Conservation (phyloP, 2,797 vertebrate species). For the Eurystomus glaucurus region DNA sequence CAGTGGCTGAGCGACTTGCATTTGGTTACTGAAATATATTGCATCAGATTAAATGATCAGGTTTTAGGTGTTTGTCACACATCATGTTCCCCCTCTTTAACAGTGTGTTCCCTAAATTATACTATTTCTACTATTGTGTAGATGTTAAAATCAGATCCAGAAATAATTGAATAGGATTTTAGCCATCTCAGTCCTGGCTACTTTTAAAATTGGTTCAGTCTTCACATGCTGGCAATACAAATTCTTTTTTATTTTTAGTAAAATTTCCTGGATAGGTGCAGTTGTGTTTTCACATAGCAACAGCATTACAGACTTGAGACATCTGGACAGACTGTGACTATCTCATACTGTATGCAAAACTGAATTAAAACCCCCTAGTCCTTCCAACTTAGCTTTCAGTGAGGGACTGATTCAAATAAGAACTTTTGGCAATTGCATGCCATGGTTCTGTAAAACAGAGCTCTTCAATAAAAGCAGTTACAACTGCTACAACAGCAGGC, state of each 20-base stretch:
- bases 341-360: too few relatives aligned
- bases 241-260: fast-evolving
- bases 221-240: not conserved
- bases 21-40: not conserved
- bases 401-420: too few relatives aligned
- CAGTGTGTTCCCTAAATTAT: not conserved
- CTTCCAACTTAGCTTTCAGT: too few relatives aligned
- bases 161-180: not conserved
- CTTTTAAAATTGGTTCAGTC: not conserved
- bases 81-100: not conserved
- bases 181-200: not conserved
- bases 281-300: too few relatives aligned
- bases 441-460: too few relatives aligned
- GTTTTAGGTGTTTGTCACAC: not conserved
- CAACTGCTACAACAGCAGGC: not conserved
- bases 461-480: too few relatives aligned
- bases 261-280: not conserved
- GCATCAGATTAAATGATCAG: slow-evolving; percentile 30
- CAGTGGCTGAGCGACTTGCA: not conserved
- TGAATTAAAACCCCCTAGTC: too few relatives aligned
- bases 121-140: not conserved
- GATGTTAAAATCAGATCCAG: not conserved
- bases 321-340: too few relatives aligned
- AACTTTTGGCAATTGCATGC: too few relatives aligned
- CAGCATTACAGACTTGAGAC: too few relatives aligned